phyloP scores from a whole-genome alignment of 2,113 vertebrate genomes.

The Sphyrna mokarran region DNA sequence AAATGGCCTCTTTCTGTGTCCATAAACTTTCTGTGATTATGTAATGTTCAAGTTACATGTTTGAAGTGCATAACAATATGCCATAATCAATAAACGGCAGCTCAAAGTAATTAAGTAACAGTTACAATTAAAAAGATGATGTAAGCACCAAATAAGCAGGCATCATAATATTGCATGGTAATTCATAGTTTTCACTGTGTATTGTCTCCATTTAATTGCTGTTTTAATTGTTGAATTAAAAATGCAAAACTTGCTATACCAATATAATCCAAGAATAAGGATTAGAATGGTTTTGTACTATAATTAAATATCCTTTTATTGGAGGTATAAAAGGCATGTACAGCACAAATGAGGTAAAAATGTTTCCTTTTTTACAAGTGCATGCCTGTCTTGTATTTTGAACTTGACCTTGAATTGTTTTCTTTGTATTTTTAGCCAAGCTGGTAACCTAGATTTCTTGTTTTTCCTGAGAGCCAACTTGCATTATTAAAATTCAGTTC shows the following conservation, averaged over 20 bases:
- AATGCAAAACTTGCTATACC: neutral
- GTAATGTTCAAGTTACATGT: neutral
- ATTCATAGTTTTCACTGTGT: neutral
- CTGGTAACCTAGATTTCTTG: slow-evolving; percentile 3
- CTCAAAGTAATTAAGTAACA: neutral
- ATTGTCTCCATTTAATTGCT: neutral
- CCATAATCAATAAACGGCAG: neutral
- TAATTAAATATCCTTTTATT: neutral
- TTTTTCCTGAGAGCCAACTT: neutral
- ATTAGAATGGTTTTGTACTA: neutral
- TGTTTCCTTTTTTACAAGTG: neutral
- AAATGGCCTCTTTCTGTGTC: too few species aligned
- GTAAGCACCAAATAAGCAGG: neutral
- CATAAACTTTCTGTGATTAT: neutral
- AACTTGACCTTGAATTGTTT: slow-evolving; percentile 5
- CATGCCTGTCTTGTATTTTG: neutral
- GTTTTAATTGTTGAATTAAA: neutral
- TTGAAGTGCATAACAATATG: neutral
- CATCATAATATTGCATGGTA: neutral
- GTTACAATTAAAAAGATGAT: neutral
- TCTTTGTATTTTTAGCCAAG: neutral
- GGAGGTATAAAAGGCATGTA: neutral
- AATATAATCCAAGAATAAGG: neutral
- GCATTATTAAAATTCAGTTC: neutral
- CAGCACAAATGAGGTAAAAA: neutral